Percentiles rank a stretch among this genome's conserved stretches.
phyloP scores from a whole-genome alignment of 2,888 invertebrate genomes.

The Apodemia duryi region DNA sequence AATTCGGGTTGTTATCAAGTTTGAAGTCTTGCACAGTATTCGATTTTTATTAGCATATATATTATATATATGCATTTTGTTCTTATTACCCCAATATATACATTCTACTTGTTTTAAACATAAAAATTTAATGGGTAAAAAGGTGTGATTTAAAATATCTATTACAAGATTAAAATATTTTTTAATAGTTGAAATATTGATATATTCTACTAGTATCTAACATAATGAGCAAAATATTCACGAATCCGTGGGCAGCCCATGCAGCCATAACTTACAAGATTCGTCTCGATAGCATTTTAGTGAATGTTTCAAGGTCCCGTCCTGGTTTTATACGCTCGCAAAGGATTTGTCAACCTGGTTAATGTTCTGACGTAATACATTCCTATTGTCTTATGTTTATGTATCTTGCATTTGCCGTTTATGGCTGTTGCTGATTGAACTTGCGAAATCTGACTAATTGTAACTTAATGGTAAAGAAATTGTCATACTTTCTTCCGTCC shows the following conservation, averaged over 20 bases:
- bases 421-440: not conserved
- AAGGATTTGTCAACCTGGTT: constrained; percentile 73
- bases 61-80: too few species aligned
- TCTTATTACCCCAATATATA: too few species aligned
- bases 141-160: too few species aligned
- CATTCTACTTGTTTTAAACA: too few species aligned
- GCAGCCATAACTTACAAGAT: constrained; percentile 58
- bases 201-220: constrained; percentile 22
- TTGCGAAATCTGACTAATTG: not conserved
- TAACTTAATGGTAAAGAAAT: not conserved
- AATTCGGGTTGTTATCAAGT: too few species aligned
- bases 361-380: constrained; percentile 63
- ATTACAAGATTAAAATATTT: too few species aligned
- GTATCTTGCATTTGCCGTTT: constrained; percentile 30
- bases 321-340: constrained; percentile 62
- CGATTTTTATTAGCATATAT: too few species aligned
- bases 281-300: constrained; percentile 69
- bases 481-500: not conserved
- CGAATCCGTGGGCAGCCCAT: constrained; percentile 60
- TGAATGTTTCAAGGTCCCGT: constrained; percentile 77
- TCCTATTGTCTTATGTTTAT: constrained; percentile 38
- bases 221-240: constrained; percentile 41
- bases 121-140: too few species aligned
- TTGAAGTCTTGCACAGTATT: too few species aligned
- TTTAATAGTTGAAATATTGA: not conserved